Evolutionary conservation across 1,140 invertebrate genomes (phyloP), one percentile per base, ranked within the genome.

Genomic region (Tetramorium simillimum): DNA sequence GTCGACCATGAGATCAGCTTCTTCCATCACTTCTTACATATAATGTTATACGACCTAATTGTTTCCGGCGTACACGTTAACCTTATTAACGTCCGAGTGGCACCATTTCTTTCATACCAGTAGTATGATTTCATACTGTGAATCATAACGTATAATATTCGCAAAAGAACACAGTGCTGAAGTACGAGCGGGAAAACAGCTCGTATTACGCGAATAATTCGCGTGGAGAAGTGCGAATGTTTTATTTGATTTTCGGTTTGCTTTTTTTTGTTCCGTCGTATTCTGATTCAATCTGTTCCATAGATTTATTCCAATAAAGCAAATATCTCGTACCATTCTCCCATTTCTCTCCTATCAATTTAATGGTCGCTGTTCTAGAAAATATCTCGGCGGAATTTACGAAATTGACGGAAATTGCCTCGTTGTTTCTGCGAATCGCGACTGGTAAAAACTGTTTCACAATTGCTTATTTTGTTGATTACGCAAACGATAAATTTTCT

Each of bases 311-410:
- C 28, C 69, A 58, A 60, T 40, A 73, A 75, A 84, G 67, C 69
- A 75, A 73, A 75, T 75, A 84, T 49, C 18, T 28, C 53, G n/a
- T 46, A 46, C 7, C 40, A 40, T 75, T 84, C 5, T 24, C 14
- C 40, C 58, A 16, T 56, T 58, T 10, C 40, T 2, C 24, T 58
- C 12, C 4, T 60, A 82, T 73, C 53, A 60, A 75, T 84, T 60
- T 84, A 84, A 84, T 75, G 28, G 67, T 6, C 24, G 3, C 16
- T 43, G 14, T 84, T 75, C 69, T 40, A 69, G 40, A 49, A 75
- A 84, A 84, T 73, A 73, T 73, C 53, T 73, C 80, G 51, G 53
- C 14, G 18, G 53, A 84, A 75, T 84, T 84, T 84, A 84, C 53
- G 70, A 62, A 84, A 75, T 84, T 37, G 43, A 49, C 37, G 63